A percentile compares a stretch with the other conserved stretches of the same genome.
phyloP scores from a whole-genome alignment of 2,888 invertebrate species.

The Corbicula japonica region DNA sequence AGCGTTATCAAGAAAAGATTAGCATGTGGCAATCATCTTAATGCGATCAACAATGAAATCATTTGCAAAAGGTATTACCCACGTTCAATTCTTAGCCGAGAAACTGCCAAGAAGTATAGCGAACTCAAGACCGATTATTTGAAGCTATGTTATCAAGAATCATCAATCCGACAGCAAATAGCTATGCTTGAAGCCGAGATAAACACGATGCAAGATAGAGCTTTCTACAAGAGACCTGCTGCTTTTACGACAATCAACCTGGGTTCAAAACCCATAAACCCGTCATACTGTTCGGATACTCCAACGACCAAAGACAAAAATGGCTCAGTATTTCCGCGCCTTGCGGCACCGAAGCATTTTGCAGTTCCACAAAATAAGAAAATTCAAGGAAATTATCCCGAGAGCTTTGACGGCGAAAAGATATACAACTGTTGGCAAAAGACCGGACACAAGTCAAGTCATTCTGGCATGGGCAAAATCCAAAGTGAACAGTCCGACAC shows the following conservation, averaged over 20 bases:
- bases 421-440: too few relatives aligned
- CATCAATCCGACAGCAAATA: slow-evolving; percentile 64
- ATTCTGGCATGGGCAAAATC: too few relatives aligned
- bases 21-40: slow-evolving; percentile 51
- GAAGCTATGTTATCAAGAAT: slow-evolving; percentile 64
- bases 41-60: slow-evolving; percentile 54
- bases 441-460: too few relatives aligned
- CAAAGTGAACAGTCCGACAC: too few relatives aligned
- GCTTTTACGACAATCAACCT: slow-evolving; percentile 64
- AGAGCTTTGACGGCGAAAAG: too few relatives aligned
- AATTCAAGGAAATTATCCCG: too few relatives aligned
- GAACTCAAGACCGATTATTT: slow-evolving; percentile 67
- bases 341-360: slow-evolving; percentile 51
- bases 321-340: slow-evolving; percentile 43
- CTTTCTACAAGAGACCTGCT: slow-evolving; percentile 59
- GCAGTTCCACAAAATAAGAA: too few relatives aligned
- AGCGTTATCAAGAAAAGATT: slow-evolving; percentile 49
- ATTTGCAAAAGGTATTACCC: slow-evolving; percentile 37
- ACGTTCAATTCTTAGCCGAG: slow-evolving; percentile 35
- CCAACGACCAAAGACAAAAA: too few relatives aligned
- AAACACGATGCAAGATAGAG: slow-evolving; percentile 67
- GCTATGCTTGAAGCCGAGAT: slow-evolving; percentile 68
- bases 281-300: too few relatives aligned
- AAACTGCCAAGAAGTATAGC: slow-evolving; percentile 52
- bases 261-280: slow-evolving; percentile 55